These are phyloP conservation scores for Macropodus opercularis DNA, from an alignment of 2,797 vertebrate genomes.

Conservation along the genomic window DNA sequence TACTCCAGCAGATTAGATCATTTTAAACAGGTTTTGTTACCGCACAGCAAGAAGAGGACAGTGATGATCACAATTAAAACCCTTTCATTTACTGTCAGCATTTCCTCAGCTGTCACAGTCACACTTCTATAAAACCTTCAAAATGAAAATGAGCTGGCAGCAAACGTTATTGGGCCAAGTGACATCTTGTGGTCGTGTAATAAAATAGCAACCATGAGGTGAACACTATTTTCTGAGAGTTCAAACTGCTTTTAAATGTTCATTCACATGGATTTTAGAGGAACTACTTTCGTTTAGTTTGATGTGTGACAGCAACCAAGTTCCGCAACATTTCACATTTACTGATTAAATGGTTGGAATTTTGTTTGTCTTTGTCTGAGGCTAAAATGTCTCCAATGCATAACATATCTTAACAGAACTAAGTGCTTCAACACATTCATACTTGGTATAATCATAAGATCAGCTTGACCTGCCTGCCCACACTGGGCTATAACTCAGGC, in stretches of 20 bases:
- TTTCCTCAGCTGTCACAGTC: not conserved
- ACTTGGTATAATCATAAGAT: slow-evolving; percentile 31
- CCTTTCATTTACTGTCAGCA: not conserved
- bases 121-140: too few species aligned
- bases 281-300: too few species aligned
- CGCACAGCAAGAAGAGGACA: not conserved
- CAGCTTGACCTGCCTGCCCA: slow-evolving; percentile 13
- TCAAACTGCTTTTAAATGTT: not conserved
- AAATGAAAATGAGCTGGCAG: not conserved
- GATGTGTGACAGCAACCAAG: not conserved
- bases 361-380: not conserved
- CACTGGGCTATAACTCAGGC: not conserved
- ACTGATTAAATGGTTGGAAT: not conserved
- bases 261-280: not conserved
- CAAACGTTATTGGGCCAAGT: slow-evolving; percentile 28
- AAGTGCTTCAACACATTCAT: not conserved
- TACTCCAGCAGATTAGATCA: not conserved
- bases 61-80: not conserved
- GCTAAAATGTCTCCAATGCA: not conserved
- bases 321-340: not conserved
- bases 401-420: not conserved
- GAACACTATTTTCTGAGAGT: not conserved
- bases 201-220: slow-evolving; percentile 19
- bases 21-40: not conserved
- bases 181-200: slow-evolving; percentile 69